Evolutionary conservation across 1,140 invertebrate species (phyloP), one percentile per base, ranked within the genome.

Genomic region (Calosoma granatense): DNA sequence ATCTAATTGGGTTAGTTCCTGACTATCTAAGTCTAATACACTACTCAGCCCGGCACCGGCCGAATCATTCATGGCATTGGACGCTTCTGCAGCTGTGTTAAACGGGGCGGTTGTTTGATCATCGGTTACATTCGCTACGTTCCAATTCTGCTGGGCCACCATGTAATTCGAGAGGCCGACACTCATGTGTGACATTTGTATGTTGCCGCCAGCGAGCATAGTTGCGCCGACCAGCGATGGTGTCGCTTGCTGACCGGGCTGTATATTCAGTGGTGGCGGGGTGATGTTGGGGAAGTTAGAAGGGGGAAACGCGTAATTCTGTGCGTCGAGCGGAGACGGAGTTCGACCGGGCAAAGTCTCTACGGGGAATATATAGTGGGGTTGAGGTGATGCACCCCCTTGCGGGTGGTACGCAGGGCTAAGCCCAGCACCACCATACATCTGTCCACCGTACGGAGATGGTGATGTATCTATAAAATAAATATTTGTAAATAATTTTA

Each of bases 11-110:
- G 71, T 72, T 51, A 76, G 59, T 56, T 77, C 72, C 47, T 74
- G 74, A 58, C 68, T 76, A 59, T 76, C 76, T 61, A 76, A 70
- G 63, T 72, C 72, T 4, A 74, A 56, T 21, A 76, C 60, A 53
- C 68, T 72, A 56, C 70, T 72, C 56, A 72, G 58, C 59, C 68
- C 71, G 22, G 14, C 22, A 19, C 20, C 39, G 14, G 68, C 64
- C 51, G 66, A 64, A 55, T 71, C 66, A 11, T 55, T 1, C 9
- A 47, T 47, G 9, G 41, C 9, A 47, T 47, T 47, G 3, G 41
- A 9, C 4, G 41, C 41, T 9, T 47, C 22, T 56, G 59, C 56
- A 60, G 23, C 39, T 55, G 57, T 2, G 26, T 43, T 22, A 61
- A 43, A 14, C 59, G 58, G 6, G 41, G 53, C 20, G 58, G 15